Base-by-base conservation (phyloP, 2,797 vertebrate genomes). In the Chromis chromis region DNA sequence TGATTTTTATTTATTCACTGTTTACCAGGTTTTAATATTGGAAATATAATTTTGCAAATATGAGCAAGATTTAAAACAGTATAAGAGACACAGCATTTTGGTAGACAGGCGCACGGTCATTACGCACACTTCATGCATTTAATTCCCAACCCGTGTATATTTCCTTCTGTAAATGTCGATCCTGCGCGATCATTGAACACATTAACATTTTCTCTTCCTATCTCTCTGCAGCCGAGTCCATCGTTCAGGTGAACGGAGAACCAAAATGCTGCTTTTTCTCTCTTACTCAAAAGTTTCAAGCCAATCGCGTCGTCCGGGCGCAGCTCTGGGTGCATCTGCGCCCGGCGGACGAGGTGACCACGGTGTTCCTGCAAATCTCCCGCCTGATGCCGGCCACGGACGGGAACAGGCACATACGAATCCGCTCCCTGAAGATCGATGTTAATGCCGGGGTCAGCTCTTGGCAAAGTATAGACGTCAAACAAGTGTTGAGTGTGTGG, bases 401-500 rank as follows among this genome's bases (percentile, higher is more conserved):
- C 75, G 97, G 97, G 69, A 94, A 88, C 90, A 94, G 96, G 85
- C 96, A 96, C 54, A 95, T 96, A 87, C 95, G 96, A 92, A 97
- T 99, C 93, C 97, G 97, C 91, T 97, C 97, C 83, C 93, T 99
- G 93, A 98, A 99, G 95, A 95, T 98, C 73, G 97, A 98, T 84
- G 95, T 99, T 92, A 96, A 92, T 74, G 95, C 97, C 75, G 97
- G 97, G 78, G 89, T 94, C 88, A 95, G 95, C 82, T 97, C 97
- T 72, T 99, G 98, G 98, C 97, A 99, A 83, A 99, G 98, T 68
- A 97, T 99, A 76, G 98, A 99, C 87, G 97, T 99, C 91, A 99
- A 99, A 88, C 97, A 97, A 86, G 96, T 99, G 89, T 70, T 99
- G 92, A 94, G 95, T 61, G 97, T 97, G 86, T 99, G 98, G 98